Percentiles rank a stretch among this genome's conserved stretches.
These are phyloP conservation scores for Dryococelus australis DNA, from an alignment of 2,888 invertebrate genomes.

Conservation along the genomic window DNA sequence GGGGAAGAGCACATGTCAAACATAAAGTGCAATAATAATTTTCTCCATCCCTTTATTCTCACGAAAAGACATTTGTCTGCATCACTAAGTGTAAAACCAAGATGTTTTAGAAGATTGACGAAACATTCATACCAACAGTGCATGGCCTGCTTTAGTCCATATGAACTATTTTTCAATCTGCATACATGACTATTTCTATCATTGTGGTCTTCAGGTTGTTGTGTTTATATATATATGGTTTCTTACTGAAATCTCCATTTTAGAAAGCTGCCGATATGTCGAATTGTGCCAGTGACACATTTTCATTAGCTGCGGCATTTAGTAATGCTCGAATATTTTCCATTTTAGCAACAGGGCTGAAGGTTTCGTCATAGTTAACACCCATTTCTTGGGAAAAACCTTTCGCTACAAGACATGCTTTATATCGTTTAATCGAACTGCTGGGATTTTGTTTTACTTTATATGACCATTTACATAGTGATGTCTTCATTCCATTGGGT, in stretches of 20 bases:
- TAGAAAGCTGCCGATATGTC: background rate
- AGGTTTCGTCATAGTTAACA: background rate
- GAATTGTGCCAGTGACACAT: background rate
- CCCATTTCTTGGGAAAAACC: no score
- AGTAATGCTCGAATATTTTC: background rate
- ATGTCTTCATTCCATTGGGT: no score
- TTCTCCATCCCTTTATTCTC: no score
- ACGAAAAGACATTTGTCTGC: no score
- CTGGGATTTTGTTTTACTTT: background rate
- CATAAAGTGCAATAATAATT: no score
- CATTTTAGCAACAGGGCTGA: background rate
- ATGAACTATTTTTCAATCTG: background rate
- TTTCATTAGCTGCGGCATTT: background rate
- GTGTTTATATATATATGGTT: background rate
- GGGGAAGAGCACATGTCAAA: no score
- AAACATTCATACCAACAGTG: background rate
- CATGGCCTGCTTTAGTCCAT: background rate
- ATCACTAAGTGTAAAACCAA: no score
- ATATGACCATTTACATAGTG: background rate
- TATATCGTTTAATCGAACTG: background rate
- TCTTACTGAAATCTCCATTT: background rate
- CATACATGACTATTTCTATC: background rate
- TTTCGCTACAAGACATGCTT: no score
- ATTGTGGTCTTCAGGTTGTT: background rate
- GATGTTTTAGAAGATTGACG: background rate